Base-by-base conservation (phyloP, 2,888 invertebrate species). In the Torymus texanus region DNA sequence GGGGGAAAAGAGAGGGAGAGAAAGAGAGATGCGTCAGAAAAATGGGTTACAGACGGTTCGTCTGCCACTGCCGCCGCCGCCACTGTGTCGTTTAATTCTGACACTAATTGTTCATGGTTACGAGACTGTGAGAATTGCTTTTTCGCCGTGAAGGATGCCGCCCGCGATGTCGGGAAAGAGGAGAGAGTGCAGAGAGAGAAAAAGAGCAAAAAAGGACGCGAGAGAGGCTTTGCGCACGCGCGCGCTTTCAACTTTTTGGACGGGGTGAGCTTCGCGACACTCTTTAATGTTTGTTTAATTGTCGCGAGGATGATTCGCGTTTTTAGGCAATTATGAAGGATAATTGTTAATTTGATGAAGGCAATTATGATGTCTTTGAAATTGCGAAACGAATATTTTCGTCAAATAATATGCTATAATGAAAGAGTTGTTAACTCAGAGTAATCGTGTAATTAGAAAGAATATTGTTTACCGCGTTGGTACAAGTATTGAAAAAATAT, bases 51-150 rank as follows among this genome's bases (percentile, higher is more conserved):
- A 62, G 59, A 21, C 61, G 62, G 55, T 67, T 65, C 29, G 71
- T 50, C 70, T 41, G 55, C 55, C 56, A n/a, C 41, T 8, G 29
- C 29, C 29, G 1, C 29, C 29, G 1, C 41, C 41, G 16, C 65
- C 59, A 18, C 51, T 24, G 18, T 29, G 68, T 78, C 56, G 67
- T 51, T 78, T 68, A 68, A 74, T 73, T 68, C 73, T 50, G 78
- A 73, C 67, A 62, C 78, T 73, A 72, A 78, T 78, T 73, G 72
- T 67, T 24, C 67, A 50, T n/a, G 59, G 51, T 55, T 56, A 68
- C 58, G 66, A 65, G 59, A 71, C 59, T 72, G 72, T 78, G 72
- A 72, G 78, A 78, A 78, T 72, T 72, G 65, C 63, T 67, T 78
- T 72, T 66, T 71, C 75, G 24, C 50, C 14, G n/a, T 18, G 58